Evolutionary conservation across 2,113 vertebrate species (phyloP).

Genomic region (Pyxicephalus adspersus): DNA sequence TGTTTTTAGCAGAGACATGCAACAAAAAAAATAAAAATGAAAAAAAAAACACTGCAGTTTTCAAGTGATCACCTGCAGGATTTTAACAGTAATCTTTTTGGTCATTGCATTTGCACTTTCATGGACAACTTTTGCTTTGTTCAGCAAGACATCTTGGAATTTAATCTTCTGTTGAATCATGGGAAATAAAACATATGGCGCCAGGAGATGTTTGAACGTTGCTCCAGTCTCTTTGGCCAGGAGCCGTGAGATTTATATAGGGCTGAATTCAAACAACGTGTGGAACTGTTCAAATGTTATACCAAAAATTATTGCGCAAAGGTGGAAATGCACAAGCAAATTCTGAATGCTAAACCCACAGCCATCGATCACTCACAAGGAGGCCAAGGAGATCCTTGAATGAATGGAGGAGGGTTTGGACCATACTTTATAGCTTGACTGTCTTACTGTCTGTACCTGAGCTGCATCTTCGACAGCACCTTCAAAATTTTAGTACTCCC

Average conservation of each 20-base stretch:
- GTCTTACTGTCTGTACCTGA: conserved; percentile 55
- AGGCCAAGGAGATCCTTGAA: conserved; percentile 64
- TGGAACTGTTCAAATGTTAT: conserved; percentile 86
- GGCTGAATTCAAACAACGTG: conserved; percentile 83
- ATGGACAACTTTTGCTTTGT: conserved; percentile 87
- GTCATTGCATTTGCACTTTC: conserved; percentile 89
- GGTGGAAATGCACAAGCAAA: conserved; percentile 75
- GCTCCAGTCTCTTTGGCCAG: conserved; percentile 70
- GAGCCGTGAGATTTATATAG: conserved; percentile 79
- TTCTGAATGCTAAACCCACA: conserved; percentile 71
- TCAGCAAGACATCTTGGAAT: conserved; percentile 86
- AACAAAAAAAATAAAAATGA: conserved; percentile 73
- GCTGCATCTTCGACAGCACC: conserved; percentile 8
- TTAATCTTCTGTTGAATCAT: conserved; percentile 82
- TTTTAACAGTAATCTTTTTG: conserved; percentile 86
- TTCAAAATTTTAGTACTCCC: conserved; percentile 70
- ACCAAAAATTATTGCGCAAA: conserved; percentile 81
- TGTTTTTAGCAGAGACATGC: conserved; percentile 97
- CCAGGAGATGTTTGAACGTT: conserved; percentile 72
- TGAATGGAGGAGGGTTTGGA: conserved; percentile 70
- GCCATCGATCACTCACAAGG: conserved; percentile 73
- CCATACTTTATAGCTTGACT: conserved; percentile 64
- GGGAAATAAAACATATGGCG: conserved; percentile 70
- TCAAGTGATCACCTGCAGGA: conserved; percentile 78
- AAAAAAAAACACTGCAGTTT: conserved; percentile 84